phyloP scores from a whole-genome alignment of 2,113 vertebrate genomes.

The Fregata magnificens region DNA sequence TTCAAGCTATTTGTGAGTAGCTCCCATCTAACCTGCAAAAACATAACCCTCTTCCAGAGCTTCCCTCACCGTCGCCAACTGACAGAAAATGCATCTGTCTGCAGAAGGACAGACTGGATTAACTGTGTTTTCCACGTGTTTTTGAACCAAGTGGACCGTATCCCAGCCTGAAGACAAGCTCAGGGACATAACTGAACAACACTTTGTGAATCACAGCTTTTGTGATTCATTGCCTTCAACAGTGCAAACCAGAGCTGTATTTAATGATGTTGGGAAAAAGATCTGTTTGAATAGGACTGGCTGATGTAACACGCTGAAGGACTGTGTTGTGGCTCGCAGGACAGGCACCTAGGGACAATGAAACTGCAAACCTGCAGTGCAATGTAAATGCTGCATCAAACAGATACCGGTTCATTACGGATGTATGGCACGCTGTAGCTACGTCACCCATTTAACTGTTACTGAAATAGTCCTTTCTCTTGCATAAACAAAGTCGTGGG shows the following conservation, averaged over 20 bases:
- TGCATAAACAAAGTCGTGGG: neutral
- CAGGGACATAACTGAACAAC: neutral
- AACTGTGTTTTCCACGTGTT: neutral
- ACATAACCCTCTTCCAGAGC: neutral
- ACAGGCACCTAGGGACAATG: neutral
- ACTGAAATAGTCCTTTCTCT: neutral
- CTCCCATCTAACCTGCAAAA: neutral
- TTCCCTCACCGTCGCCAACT: neutral
- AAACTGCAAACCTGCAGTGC: neutral
- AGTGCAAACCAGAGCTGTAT: neutral
- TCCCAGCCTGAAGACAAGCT: neutral
- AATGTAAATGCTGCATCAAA: neutral
- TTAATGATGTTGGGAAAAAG: neutral
- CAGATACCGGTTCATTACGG: neutral
- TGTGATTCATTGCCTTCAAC: neutral
- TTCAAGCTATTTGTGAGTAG: neutral
- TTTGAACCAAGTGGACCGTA: neutral
- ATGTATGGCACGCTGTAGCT: neutral
- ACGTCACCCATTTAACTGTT: neutral
- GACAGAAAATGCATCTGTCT: neutral
- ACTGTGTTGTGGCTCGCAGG: neutral
- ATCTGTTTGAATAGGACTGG: neutral
- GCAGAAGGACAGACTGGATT: neutral
- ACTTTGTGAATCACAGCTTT: neutral
- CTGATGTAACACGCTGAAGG: neutral